Percentiles rank a stretch among this genome's conserved stretches.
Evolutionary conservation across 2,888 invertebrate genomes (phyloP).

Genomic region (Nomada goodeniana): DNA sequence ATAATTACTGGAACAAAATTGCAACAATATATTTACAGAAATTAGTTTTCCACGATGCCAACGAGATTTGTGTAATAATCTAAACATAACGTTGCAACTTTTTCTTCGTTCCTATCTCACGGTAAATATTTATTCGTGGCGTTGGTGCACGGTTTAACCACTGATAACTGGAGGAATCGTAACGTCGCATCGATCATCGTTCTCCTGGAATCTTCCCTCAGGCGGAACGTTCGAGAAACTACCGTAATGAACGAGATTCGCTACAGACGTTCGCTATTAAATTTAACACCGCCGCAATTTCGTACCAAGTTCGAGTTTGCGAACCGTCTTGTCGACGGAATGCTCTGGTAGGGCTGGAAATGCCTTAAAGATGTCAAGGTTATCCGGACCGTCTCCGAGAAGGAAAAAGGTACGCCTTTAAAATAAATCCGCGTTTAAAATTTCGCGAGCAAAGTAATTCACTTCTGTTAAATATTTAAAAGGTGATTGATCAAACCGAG

Average conservation of each 20-base stretch:
- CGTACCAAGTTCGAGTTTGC: constrained; percentile 16
- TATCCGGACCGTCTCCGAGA: not conserved
- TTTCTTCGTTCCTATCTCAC: constrained; percentile 22
- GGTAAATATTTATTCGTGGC: constrained; percentile 52
- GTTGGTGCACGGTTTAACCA: constrained; percentile 15
- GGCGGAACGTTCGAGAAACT: constrained; percentile 13
- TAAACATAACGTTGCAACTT: constrained; percentile 32
- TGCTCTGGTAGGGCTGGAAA: not conserved
- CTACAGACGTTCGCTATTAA: constrained; percentile 7
- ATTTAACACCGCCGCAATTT: constrained; percentile 12
- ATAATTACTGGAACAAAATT: not conserved
- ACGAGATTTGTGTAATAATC: constrained; percentile 43
- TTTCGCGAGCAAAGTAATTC: not conserved
- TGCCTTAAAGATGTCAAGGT: constrained; percentile 16
- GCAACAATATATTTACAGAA: not conserved
- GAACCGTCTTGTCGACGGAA: not conserved
- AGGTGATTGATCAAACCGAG: not conserved
- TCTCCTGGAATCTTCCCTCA: not conserved
- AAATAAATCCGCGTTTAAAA: too few relatives aligned
- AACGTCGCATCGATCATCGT: constrained; percentile 35
- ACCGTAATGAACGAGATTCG: constrained; percentile 7
- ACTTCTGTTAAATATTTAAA: not conserved
- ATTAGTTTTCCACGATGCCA: not conserved
- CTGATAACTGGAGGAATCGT: constrained; percentile 42
- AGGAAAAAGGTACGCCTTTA: not conserved